Evolutionary conservation across 1,140 invertebrate genomes (phyloP).

Genomic region (Meloidogyne floridensis): DNA sequence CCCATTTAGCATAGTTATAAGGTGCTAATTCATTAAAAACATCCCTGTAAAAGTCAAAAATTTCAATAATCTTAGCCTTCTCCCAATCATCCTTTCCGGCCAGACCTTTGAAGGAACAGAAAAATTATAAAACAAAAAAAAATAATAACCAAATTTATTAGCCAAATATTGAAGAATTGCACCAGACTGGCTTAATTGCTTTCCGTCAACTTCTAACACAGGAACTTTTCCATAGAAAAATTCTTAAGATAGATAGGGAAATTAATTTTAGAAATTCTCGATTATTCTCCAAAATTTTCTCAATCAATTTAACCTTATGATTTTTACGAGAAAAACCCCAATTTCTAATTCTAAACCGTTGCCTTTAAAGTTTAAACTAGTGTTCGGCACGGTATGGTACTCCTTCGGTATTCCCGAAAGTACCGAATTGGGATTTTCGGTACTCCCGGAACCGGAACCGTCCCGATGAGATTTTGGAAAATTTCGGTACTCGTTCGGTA

Average conservation of each 20-base stretch:
- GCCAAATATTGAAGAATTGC: conserved; percentile 61
- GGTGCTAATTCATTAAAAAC: conserved; percentile 13
- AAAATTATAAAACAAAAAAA: conserved; percentile 7
- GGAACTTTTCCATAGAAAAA: conserved; percentile 60
- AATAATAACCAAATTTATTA: conserved; percentile 52
- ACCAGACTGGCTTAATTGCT: conserved; percentile 48
- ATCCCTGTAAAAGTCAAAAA: conserved; percentile 34
- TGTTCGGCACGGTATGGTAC: too few relatives aligned
- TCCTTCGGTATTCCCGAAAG: too few relatives aligned
- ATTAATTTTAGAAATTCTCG: too few relatives aligned
- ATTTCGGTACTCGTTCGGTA: too few relatives aligned
- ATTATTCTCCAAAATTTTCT: too few relatives aligned
- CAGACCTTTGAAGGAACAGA: neutral
- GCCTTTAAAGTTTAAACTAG: too few relatives aligned
- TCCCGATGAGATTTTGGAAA: too few relatives aligned
- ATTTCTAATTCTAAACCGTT: too few relatives aligned
- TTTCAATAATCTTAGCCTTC: conserved; percentile 41
- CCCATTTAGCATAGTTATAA: conserved; percentile 27
- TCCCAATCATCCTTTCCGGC: conserved; percentile 43
- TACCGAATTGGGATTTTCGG: too few relatives aligned
- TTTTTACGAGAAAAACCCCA: neutral
- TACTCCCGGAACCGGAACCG: too few relatives aligned
- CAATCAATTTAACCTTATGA: too few relatives aligned
- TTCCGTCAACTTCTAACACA: conserved; percentile 64
- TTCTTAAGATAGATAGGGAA: conserved; percentile 15